Evolutionary conservation across 2,888 invertebrate species (phyloP), one percentile per base, ranked within the genome.

Genomic region (Habrosyne pyritoides): DNA sequence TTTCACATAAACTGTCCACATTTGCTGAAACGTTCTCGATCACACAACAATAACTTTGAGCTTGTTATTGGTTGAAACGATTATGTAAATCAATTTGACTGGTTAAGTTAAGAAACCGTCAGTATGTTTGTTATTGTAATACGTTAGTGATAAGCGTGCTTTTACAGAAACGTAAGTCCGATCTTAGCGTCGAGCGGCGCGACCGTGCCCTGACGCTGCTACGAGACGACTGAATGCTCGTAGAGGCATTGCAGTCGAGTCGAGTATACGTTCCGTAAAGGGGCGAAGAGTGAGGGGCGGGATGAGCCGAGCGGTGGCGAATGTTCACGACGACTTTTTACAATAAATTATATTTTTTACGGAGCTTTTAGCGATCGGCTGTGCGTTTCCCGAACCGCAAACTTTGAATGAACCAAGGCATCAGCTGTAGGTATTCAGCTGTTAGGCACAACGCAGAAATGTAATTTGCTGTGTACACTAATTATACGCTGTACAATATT

Each of bases 311-410:
- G 83, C 80, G 79, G 86, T 84, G 87, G 89, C 93, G 93, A 93
- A 84, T 84, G 86, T 83, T 85, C 88, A 87, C 93, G 92, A 91
- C 79, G 86, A 86, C 87, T 89, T 90, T 91, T 90, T 90, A 91
- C 86, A 91, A 90, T 89, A 91, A 90, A 90, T 91, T 87, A 87
- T 90, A 87, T 89, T 79, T 89, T 87, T 90, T 84, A 84, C 84
- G 80, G 79, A 86, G 87, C 86, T 90, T 87, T 83, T 80, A 81
- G 81, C 85, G 82, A 86, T 87, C 86, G 84, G 79, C 80, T 82
- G 77, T 78, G 76, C 80, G 81, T 82, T 80, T 80, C 69, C 71
- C 62, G 67, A 77, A 82, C 83, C 83, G 76, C 83, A 84, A 85
- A 86, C 74, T 86, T 87, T 84, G 80, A 85, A 87, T 86, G 81